phyloP scores from a whole-genome alignment of 2,888 invertebrate genomes.

The Bugulina stolonifera region DNA sequence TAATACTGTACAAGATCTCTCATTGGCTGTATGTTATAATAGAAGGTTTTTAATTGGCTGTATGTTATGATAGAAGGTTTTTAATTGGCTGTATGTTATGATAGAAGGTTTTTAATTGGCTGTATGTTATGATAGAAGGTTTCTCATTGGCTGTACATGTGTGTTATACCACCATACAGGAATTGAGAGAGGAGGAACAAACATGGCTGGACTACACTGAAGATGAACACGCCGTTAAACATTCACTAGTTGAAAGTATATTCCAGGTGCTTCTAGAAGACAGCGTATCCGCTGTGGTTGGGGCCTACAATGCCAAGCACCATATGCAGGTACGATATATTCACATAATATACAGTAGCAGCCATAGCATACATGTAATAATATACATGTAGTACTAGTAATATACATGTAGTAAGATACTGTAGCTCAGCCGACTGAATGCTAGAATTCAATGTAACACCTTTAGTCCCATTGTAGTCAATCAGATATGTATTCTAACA shows the following conservation, averaged over 20 bases:
- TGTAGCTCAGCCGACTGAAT: not conserved
- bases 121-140: too few relatives aligned
- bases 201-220: constrained; percentile 69
- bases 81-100: too few relatives aligned
- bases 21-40: too few relatives aligned
- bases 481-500: too few relatives aligned
- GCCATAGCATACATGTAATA: too few relatives aligned
- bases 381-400: not conserved
- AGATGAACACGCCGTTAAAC: constrained; percentile 66
- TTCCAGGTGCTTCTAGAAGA: constrained; percentile 58
- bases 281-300: constrained; percentile 33
- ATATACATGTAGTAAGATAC: not conserved
- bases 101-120: too few relatives aligned
- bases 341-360: too few relatives aligned
- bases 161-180: constrained; percentile 58
- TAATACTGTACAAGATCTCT: too few relatives aligned
- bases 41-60: too few relatives aligned
- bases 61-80: too few relatives aligned
- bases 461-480: not conserved
- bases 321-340: not conserved
- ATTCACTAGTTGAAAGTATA: constrained; percentile 58
- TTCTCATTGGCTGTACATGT: too few relatives aligned
- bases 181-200: constrained; percentile 66
- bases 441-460: not conserved
- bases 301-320: not conserved